Evolutionary conservation across 2,797 vertebrate species (phyloP).

Genomic region (Sebastes iracundus): DNA sequence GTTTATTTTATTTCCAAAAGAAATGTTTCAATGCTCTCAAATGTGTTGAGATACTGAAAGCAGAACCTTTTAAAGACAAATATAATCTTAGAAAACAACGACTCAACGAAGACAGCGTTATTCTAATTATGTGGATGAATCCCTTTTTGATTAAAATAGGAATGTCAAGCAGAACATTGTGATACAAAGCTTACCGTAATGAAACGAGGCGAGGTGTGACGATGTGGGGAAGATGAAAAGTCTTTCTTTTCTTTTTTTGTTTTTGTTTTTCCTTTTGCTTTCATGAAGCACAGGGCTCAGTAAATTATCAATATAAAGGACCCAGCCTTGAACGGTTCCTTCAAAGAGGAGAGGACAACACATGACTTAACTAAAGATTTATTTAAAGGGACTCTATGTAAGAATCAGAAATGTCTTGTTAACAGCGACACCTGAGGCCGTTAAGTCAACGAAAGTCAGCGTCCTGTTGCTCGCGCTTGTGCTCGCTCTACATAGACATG

Average conservation of each 20-base stretch:
- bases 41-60: not conserved
- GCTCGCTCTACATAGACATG: too few relatives aligned
- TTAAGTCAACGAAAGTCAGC: too few relatives aligned
- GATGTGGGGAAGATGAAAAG: not conserved
- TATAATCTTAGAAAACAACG: not conserved
- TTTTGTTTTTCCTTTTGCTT: conserved; percentile 3
- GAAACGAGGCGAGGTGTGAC: not conserved
- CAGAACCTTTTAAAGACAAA: not conserved
- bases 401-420: too few relatives aligned
- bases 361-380: too few relatives aligned
- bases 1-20: not conserved
- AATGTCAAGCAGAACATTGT: conserved; percentile 4
- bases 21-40: not conserved
- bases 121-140: not conserved
- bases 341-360: too few relatives aligned
- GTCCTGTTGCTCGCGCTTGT: too few relatives aligned
- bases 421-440: fast-evolving
- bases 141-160: conserved; percentile 14
- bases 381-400: too few relatives aligned
- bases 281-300: not conserved
- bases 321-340: not conserved
- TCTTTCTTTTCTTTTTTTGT: not conserved
- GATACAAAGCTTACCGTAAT: not conserved
- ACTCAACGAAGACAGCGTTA: not conserved
- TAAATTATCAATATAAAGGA: not conserved